These are phyloP conservation scores for Agrochola circellaris DNA, from an alignment of 2,888 invertebrate species.

Conservation along the genomic window DNA sequence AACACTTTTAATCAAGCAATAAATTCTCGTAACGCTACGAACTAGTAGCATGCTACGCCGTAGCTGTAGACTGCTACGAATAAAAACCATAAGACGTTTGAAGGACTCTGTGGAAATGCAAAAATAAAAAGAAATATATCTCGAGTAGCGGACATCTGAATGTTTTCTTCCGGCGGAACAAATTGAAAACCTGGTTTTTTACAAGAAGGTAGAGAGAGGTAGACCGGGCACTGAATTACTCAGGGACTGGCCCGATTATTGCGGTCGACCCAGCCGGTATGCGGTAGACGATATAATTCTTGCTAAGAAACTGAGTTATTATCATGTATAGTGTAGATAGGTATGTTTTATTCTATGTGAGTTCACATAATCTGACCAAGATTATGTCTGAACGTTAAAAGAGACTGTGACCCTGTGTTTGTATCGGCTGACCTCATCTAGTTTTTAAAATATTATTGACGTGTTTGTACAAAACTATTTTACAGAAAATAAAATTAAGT, in stretches of 20 bases:
- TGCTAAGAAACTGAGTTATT: slow-evolving; percentile 34
- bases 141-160: slow-evolving; percentile 74
- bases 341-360: background rate
- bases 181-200: slow-evolving; percentile 82
- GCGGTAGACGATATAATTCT: slow-evolving; percentile 21
- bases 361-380: too few species aligned
- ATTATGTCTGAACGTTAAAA: too few species aligned
- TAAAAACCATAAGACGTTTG: slow-evolving; percentile 58
- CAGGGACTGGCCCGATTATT: slow-evolving; percentile 67
- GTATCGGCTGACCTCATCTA: too few species aligned
- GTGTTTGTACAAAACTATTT: too few species aligned
- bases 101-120: slow-evolving; percentile 45
- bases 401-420: too few species aligned
- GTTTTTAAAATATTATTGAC: too few species aligned
- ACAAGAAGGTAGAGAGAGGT: slow-evolving; percentile 68
- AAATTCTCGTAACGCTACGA: slow-evolving; percentile 22
- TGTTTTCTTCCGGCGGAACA: slow-evolving; percentile 78
- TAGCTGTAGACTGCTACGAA: slow-evolving; percentile 47
- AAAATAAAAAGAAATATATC: slow-evolving; percentile 73
- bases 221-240: slow-evolving; percentile 74
- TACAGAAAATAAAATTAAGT: too few species aligned
- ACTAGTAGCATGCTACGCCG: slow-evolving; percentile 57
- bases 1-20: slow-evolving; percentile 30
- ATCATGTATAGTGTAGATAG: slow-evolving; percentile 13
- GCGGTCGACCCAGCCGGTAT: slow-evolving; percentile 62